A percentile compares a stretch with the other conserved stretches of the same genome.
Evolutionary conservation across 2,113 vertebrate species (phyloP).

Genomic region (Canis aureus): DNA sequence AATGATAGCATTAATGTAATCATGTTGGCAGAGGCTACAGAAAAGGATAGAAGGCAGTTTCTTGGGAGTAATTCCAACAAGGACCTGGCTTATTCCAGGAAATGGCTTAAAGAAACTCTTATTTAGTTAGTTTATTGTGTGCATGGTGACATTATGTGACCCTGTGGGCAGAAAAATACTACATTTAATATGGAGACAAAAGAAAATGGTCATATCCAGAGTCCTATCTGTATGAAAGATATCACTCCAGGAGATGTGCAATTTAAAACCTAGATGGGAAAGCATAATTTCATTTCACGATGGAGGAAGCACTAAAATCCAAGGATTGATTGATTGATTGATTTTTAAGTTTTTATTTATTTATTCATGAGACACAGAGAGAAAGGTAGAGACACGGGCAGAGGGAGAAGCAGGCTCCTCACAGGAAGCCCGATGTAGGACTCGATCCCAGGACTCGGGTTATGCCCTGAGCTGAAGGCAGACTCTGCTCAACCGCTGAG

Average conservation of each 20-base stretch:
- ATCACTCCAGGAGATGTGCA: rapidly evolving
- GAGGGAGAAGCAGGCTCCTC: too few species aligned
- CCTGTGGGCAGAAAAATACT: not conserved
- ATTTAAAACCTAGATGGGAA: not conserved
- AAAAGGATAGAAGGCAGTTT: not conserved
- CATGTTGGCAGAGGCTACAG: too few species aligned
- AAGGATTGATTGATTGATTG: too few species aligned
- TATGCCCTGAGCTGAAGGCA: too few species aligned
- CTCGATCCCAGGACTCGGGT: too few species aligned
- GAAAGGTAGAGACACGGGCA: too few species aligned
- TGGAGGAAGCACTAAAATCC: not conserved
- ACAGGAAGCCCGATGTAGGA: too few species aligned
- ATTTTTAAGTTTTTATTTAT: too few species aligned
- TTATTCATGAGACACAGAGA: too few species aligned
- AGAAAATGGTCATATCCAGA: not conserved
- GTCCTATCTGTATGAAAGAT: rapidly evolving
- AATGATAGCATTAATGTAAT: not conserved
- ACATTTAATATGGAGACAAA: not conserved
- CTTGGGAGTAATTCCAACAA: not conserved
- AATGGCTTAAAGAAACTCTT: too few species aligned
- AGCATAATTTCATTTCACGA: not conserved
- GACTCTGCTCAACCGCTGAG: too few species aligned
- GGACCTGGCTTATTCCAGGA: not conserved
- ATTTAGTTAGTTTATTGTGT: not conserved
- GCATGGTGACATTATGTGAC: not conserved